These are phyloP conservation scores for Drosophila nasuta DNA, from an alignment of 1,140 invertebrate genomes.

Conservation along the genomic window DNA sequence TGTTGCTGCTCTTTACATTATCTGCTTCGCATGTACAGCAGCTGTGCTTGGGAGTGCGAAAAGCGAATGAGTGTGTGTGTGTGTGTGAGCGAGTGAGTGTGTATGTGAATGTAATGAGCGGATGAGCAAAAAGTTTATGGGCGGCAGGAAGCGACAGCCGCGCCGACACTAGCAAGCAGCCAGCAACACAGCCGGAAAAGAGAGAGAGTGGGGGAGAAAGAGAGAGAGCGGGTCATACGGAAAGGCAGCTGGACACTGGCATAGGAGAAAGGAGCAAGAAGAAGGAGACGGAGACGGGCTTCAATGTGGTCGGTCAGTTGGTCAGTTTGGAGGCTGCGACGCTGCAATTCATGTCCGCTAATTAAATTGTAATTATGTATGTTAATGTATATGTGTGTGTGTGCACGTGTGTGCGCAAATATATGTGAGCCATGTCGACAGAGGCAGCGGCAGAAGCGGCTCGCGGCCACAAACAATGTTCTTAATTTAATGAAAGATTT, in stretches of 20 bases:
- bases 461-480: slow-evolving; percentile 69
- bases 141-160: slow-evolving; percentile 72
- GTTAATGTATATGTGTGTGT: slow-evolving; percentile 56
- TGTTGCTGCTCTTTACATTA: slow-evolving; percentile 51
- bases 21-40: slow-evolving; percentile 45
- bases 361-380: slow-evolving; percentile 83
- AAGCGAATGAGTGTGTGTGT: slow-evolving; percentile 6
- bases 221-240: not conserved
- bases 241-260: slow-evolving; percentile 7
- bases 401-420: slow-evolving; percentile 4
- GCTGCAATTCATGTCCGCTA: slow-evolving; percentile 79
- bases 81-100: slow-evolving; percentile 18
- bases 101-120: slow-evolving; percentile 57
- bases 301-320: slow-evolving; percentile 42
- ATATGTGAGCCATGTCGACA: slow-evolving; percentile 29
- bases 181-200: slow-evolving; percentile 18
- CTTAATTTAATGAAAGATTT: slow-evolving; percentile 83
- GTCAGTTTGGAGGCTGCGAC: slow-evolving; percentile 43
- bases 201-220: not conserved
- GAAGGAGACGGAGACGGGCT: not conserved
- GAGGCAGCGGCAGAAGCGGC: slow-evolving; percentile 1
- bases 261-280: not conserved
- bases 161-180: slow-evolving; percentile 61
- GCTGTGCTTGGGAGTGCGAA: slow-evolving; percentile 18
- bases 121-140: slow-evolving; percentile 70